Base-by-base conservation (phyloP, 1,140 invertebrate species). In the Anadara kagoshimensis region DNA sequence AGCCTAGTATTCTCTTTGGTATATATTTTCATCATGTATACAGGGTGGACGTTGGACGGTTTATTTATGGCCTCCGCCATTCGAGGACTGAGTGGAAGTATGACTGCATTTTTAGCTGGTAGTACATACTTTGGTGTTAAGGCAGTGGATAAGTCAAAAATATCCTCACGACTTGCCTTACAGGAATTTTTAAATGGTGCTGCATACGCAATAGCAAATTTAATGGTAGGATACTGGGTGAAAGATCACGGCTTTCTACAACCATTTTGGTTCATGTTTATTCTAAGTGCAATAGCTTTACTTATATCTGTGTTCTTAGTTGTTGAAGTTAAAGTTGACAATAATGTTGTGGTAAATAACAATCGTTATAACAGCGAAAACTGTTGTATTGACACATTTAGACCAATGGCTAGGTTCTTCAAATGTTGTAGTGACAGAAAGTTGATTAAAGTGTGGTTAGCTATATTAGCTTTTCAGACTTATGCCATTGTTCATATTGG, bases 191-290 rank as follows among this genome's bases (percentile, higher is more conserved):
- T 87, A 47, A 87, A 85, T 80, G 85, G 85, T 26, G 80, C 78
- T 5, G 80, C 85, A 0, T 87, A 85, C 77, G 85, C 85, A 11
- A 59, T 85, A 65, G 85, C 80, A n/a, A 87, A 87, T 76, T 80
- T 87, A 12, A 85, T 87, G 82, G 85, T 85, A 66, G 85, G 85
- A 47, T 85, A 83, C 67, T 87, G 84, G 84, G 84, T 87, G 10
- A 81, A 84, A 64, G 75, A 81, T 44, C 72, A 59, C 66, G 85
- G 83, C 20, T 87, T 84, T 76, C 45, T 72, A 24, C 80, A 83
- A 22, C 85, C 85, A 61, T 85, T 86, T 58, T 86, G 83, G 85
- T 87, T 87, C 69, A 83, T 78, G 36, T 77, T 86, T 18, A 82
- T 86, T 10, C 85, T 78, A 54, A 76, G 81, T 49, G n/a, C 80